A percentile compares a stretch with the other conserved stretches of the same genome.
Evolutionary conservation across 1,140 invertebrate genomes (phyloP).

Genomic region (Gryllus bimaculatus): DNA sequence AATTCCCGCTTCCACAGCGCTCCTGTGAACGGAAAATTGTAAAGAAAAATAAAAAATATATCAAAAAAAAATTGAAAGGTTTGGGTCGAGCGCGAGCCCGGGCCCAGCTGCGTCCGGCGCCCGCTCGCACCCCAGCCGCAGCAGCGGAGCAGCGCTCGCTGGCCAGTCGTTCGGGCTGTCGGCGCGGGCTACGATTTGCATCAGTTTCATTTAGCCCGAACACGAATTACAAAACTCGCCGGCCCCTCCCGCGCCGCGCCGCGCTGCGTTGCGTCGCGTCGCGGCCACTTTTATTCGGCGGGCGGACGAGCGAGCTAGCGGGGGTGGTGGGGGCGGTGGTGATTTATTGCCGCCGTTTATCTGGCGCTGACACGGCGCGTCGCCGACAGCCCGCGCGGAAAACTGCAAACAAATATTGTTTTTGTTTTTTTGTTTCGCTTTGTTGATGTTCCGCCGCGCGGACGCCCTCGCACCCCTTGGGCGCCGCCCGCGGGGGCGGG

Average conservation of each 20-base stretch:
- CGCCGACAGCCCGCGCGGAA: neutral
- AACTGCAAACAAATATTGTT: slow-evolving; percentile 5
- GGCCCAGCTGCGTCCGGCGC: too few species aligned
- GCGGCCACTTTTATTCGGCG: neutral
- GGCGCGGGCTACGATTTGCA: neutral
- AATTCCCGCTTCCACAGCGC: too few species aligned
- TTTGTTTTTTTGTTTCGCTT: neutral
- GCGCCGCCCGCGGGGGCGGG: too few species aligned
- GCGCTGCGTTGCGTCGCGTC: too few species aligned
- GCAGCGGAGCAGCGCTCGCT: too few species aligned
- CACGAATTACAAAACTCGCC: neutral
- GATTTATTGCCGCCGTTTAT: slow-evolving; percentile 1
- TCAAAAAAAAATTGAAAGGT: too few species aligned
- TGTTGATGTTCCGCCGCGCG: neutral
- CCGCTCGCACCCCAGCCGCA: too few species aligned
- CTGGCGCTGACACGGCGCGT: neutral
- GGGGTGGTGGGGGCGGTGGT: neutral
- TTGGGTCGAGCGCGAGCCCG: too few species aligned
- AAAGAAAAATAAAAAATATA: too few species aligned
- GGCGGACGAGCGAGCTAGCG: neutral
- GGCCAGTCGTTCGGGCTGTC: neutral
- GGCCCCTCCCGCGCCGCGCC: too few species aligned
- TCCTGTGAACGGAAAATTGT: too few species aligned
- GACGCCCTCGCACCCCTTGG: neutral
- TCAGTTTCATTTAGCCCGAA: neutral